These are phyloP conservation scores for Stictonetta naevosa DNA, from an alignment of 2,113 vertebrate genomes.

Conservation along the genomic window DNA sequence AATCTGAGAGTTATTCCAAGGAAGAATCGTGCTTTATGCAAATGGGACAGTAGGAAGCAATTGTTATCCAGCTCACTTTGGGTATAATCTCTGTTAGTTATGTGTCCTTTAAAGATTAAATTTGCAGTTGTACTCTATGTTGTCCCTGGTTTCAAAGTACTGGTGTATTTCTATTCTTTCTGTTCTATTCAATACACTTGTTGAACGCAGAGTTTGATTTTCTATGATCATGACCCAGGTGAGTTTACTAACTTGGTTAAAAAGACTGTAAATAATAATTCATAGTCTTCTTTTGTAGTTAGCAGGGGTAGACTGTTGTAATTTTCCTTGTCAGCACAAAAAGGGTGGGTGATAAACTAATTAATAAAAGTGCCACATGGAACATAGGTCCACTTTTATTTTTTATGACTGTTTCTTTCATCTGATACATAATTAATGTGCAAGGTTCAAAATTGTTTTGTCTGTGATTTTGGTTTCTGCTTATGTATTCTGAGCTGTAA, in stretches of 20 bases:
- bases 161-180: not conserved
- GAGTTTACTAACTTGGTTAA: constrained; percentile 70
- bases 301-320: constrained; percentile 58
- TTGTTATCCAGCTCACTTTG: not conserved
- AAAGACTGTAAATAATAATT: constrained; percentile 73
- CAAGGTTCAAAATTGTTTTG: constrained; percentile 44
- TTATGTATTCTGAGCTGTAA: not conserved
- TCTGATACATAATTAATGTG: constrained; percentile 67
- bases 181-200: not conserved
- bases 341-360: constrained; percentile 70
- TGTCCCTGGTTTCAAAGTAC: not conserved
- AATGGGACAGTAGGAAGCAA: not conserved
- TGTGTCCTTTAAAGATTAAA: not conserved
- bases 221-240: not conserved
- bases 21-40: not conserved
- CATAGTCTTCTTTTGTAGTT: constrained; percentile 51
- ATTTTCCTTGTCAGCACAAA: constrained; percentile 71
- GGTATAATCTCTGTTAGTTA: not conserved
- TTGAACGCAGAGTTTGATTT: not conserved
- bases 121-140: not conserved
- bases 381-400: constrained; percentile 62
- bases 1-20: not conserved
- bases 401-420: constrained; percentile 65
- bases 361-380: constrained; percentile 70
- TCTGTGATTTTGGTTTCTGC: constrained; percentile 2